Percentiles rank a stretch among this genome's conserved stretches.
Conservation (phyloP, 2,113 vertebrate genomes). For the Hyaena hyaena region DNA sequence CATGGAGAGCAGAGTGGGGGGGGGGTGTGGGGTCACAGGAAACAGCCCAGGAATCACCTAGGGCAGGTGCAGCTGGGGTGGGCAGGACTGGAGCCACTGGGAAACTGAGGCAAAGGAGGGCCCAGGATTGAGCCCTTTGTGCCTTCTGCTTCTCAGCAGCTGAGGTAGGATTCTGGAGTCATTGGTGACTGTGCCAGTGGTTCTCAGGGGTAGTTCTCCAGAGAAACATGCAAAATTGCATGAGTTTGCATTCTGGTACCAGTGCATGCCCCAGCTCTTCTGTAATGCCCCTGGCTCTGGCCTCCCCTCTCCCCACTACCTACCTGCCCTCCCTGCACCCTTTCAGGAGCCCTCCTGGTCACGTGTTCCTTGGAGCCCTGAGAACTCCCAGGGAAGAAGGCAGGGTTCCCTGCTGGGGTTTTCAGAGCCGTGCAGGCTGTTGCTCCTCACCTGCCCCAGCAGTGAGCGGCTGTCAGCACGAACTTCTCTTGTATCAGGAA, state of each 20-base stretch:
- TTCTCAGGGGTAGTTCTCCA: not conserved
- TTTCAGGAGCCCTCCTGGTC: not conserved
- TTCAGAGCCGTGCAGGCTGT: not conserved
- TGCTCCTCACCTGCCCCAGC: not conserved
- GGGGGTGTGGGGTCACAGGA: fast-evolving
- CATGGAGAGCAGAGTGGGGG: not conserved
- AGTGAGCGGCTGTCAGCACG: slow-evolving; percentile 74
- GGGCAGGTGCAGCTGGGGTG: not conserved
- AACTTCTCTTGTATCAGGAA: slow-evolving; percentile 62
- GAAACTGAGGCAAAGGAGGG: not conserved
- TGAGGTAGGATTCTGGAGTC: not conserved
- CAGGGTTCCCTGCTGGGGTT: not conserved
- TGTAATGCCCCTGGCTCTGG: not conserved
- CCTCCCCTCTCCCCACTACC: not conserved
- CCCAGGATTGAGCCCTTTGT: not conserved
- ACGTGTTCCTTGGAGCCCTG: not conserved
- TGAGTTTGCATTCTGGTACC: not conserved
- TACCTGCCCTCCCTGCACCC: not conserved
- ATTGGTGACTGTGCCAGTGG: fast-evolving
- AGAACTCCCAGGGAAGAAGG: not conserved
- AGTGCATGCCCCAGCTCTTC: not conserved
- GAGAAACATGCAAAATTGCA: not conserved
- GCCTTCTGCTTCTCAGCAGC: not conserved
- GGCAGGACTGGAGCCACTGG: not conserved
- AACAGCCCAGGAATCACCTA: not conserved